These are phyloP conservation scores for Sinonovacula constricta DNA, from an alignment of 1,140 invertebrate species.

Conservation along the genomic window DNA sequence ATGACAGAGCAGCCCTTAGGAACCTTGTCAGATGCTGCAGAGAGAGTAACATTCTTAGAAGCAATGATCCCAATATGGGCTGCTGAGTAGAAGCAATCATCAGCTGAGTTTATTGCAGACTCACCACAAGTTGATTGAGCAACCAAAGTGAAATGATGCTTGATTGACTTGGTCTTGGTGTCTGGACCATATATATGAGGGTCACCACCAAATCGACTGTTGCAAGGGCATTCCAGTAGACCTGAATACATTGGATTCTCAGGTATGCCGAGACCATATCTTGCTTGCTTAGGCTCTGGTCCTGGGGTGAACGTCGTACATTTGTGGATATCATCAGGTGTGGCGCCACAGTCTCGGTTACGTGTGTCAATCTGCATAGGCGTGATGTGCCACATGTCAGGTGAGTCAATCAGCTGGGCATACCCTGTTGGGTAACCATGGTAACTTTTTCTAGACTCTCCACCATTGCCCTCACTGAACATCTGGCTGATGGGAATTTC, in stretches of 20 bases:
- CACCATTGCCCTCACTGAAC: conserved; percentile 56
- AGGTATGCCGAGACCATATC: conserved; percentile 53
- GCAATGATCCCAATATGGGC: conserved; percentile 25
- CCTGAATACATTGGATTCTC: conserved; percentile 48
- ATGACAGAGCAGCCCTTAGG: conserved; percentile 42
- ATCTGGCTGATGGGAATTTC: conserved; percentile 53
- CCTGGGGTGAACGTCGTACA: conserved; percentile 44
- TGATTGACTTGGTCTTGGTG: conserved; percentile 37
- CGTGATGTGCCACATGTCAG: conserved; percentile 54
- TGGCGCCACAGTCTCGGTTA: conserved; percentile 53
- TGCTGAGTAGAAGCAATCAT: conserved; percentile 36
- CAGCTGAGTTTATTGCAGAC: neutral
- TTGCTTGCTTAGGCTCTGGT: conserved; percentile 45
- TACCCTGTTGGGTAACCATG: conserved; percentile 54
- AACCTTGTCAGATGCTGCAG: neutral
- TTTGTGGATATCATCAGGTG: conserved; percentile 48
- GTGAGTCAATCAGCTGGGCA: conserved; percentile 54
- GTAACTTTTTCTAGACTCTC: conserved; percentile 55
- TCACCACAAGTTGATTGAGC: conserved; percentile 21
- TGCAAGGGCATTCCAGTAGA: conserved; percentile 53
- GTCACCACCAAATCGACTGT: conserved; percentile 51
- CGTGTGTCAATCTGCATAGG: conserved; percentile 58
- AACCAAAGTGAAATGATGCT: conserved; percentile 36
- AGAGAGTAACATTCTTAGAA: conserved; percentile 32
- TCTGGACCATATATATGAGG: conserved; percentile 43